Percentiles rank a stretch among this genome's conserved stretches.
Evolutionary conservation across 2,888 invertebrate species (phyloP).

Genomic region (Nomada ruficornis): DNA sequence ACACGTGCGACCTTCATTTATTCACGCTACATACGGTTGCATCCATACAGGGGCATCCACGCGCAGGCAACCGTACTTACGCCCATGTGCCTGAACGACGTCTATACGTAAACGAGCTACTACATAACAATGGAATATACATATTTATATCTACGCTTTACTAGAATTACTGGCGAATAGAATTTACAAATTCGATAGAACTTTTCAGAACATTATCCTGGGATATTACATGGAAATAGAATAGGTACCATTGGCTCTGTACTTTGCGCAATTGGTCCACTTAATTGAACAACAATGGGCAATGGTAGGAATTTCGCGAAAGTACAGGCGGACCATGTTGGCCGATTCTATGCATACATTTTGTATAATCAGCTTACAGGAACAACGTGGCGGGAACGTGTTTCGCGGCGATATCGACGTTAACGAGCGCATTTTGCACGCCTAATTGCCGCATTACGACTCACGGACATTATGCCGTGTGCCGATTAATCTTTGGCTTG

Average conservation of each 20-base stretch:
- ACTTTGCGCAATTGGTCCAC: neutral
- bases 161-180: too few relatives aligned
- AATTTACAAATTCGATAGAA: neutral
- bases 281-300: neutral
- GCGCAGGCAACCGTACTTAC: neutral
- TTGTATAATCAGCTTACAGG: constrained; percentile 53
- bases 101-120: neutral
- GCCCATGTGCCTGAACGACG: neutral
- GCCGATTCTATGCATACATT: constrained; percentile 32
- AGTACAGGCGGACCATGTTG: neutral
- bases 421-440: constrained; percentile 50
- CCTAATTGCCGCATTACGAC: constrained; percentile 61
- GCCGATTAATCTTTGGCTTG: constrained; percentile 18
- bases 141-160: too few relatives aligned
- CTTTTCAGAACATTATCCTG: neutral
- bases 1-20: constrained; percentile 39
- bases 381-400: constrained; percentile 27
- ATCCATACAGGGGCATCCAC: neutral
- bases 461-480: constrained; percentile 24
- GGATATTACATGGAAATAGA: too few relatives aligned
- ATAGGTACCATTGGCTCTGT: too few relatives aligned
- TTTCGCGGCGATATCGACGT: constrained; percentile 62
- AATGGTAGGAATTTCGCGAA: constrained; percentile 2
- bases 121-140: neutral
- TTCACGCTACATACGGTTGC: neutral